Conservation (phyloP, 2,888 invertebrate genomes). For the Helobdella robusta region DNA sequence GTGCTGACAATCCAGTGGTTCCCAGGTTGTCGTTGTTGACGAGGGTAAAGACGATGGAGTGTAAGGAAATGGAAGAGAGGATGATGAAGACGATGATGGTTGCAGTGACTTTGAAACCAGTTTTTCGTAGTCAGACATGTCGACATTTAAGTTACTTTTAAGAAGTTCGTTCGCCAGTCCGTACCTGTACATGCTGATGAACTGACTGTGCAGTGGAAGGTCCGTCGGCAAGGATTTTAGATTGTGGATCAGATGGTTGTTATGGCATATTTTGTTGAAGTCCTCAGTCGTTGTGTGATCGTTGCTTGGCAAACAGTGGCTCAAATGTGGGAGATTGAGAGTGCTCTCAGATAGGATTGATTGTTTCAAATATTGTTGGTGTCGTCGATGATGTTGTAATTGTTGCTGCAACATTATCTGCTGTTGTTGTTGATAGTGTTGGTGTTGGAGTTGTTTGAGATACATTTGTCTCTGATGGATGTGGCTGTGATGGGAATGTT, state of each 20-base stretch:
- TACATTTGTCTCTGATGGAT: too few species aligned
- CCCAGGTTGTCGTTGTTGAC: constrained; percentile 18
- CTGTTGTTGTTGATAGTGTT: not conserved
- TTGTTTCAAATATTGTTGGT: not conserved
- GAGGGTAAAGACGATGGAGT: not conserved
- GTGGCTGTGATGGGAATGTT: too few species aligned
- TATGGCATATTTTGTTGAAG: too few species aligned
- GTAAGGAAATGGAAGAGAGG: not conserved
- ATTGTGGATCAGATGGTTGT: too few species aligned
- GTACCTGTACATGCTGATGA: too few species aligned
- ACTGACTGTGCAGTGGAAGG: too few species aligned
- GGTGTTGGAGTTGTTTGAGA: too few species aligned
- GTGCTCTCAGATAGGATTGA: not conserved
- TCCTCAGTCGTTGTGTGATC: too few species aligned
- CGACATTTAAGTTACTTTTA: too few species aligned
- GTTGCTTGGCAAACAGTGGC: not conserved
- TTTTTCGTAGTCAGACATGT: too few species aligned
- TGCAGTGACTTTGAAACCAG: constrained; percentile 1
- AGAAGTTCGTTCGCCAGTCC: too few species aligned
- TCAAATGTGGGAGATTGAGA: not conserved
- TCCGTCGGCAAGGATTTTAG: too few species aligned
- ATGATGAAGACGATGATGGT: not conserved
- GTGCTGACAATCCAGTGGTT: constrained; percentile 23
- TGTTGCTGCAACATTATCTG: not conserved
- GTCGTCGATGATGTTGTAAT: not conserved